phyloP scores from a whole-genome alignment of 2,113 vertebrate genomes.

The Dipodomys ordii region DNA sequence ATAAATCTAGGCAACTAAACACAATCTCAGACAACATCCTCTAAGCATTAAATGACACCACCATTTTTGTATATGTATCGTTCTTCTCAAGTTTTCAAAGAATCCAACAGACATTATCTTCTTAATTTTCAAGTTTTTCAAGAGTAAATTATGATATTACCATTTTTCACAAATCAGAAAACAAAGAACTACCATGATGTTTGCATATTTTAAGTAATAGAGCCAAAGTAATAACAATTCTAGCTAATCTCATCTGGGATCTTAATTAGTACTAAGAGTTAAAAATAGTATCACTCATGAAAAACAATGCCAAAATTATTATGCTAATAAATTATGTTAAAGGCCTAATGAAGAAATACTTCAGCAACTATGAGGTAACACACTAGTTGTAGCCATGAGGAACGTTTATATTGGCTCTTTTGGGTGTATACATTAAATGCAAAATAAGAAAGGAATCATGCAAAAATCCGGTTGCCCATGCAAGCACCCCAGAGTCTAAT shows the following conservation, averaged over 20 bases:
- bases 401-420: constrained; percentile 80
- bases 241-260: constrained; percentile 80
- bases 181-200: constrained; percentile 74
- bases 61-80: constrained; percentile 67
- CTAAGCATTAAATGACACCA: constrained; percentile 75
- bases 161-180: constrained; percentile 77
- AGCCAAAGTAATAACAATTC: constrained; percentile 77
- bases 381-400: constrained; percentile 78
- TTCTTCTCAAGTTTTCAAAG: constrained; percentile 73
- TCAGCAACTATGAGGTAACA: constrained; percentile 78
- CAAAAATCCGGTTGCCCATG: constrained; percentile 82
- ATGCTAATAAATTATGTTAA: constrained; percentile 77
- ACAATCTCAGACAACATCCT: constrained; percentile 75
- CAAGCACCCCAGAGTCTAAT: constrained; percentile 84
- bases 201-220: constrained; percentile 76
- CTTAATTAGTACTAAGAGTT: constrained; percentile 78
- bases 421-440: constrained; percentile 81
- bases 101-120: constrained; percentile 78
- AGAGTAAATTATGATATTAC: constrained; percentile 72
- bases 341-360: constrained; percentile 78
- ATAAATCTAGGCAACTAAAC: constrained; percentile 76
- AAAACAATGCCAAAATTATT: constrained; percentile 80
- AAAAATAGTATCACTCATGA: constrained; percentile 78
- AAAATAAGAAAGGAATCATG: constrained; percentile 83
- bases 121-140: constrained; percentile 71